A percentile compares a stretch with the other conserved stretches of the same genome.
Conservation (phyloP, 2,888 invertebrate genomes). For the Dasysyrphus tricinctus region DNA sequence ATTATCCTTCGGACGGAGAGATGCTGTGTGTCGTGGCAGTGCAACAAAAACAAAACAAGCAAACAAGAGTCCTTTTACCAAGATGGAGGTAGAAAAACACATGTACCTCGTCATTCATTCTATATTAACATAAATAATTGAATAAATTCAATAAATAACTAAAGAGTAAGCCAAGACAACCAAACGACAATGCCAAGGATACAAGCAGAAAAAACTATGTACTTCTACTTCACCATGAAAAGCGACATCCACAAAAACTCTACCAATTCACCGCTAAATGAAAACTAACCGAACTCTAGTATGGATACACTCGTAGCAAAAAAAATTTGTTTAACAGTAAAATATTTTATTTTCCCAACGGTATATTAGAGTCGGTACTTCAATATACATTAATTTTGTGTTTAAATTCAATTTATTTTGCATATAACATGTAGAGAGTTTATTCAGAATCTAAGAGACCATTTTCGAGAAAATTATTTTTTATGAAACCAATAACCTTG, state of each 20-base stretch:
- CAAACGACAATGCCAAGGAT: conserved; percentile 61
- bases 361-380: too few species aligned
- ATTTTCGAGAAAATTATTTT: too few species aligned
- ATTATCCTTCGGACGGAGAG: conserved; percentile 22
- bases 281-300: conserved; percentile 1
- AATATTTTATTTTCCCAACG: too few species aligned
- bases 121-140: conserved; percentile 75
- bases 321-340: too few species aligned
- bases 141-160: conserved; percentile 76
- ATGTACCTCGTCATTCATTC: conserved; percentile 69
- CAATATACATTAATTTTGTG: too few species aligned
- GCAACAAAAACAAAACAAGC: conserved; percentile 18
- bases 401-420: too few species aligned
- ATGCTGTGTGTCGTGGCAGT: conserved; percentile 8
- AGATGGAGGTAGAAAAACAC: conserved; percentile 49
- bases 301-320: conserved; percentile 20
- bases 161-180: conserved; percentile 66
- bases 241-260: conserved; percentile 26
- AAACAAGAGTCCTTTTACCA: conserved; percentile 48
- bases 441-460: too few species aligned
- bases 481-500: too few species aligned
- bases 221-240: conserved; percentile 18
- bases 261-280: conserved; percentile 54
- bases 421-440: too few species aligned
- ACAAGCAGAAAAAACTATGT: conserved; percentile 26